Conservation (phyloP, 2,113 vertebrate species). For the Apodemus speciosus region DNA sequence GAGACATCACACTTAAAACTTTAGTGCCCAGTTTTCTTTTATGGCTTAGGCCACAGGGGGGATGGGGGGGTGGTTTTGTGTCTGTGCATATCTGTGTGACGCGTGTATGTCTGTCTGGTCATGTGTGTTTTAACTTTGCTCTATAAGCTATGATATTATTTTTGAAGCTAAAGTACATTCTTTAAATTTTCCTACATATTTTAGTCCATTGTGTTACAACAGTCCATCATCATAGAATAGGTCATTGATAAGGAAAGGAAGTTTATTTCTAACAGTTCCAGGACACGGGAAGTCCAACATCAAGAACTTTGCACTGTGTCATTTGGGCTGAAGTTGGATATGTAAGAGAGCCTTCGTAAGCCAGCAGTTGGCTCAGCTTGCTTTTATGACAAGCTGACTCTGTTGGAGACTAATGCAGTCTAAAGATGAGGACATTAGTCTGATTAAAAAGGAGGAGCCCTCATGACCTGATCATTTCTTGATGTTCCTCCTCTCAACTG, state of each 20-base stretch:
- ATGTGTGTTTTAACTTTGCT: not conserved
- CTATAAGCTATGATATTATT: not conserved
- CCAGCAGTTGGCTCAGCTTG: not conserved
- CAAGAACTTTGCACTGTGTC: not conserved
- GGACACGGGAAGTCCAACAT: not conserved
- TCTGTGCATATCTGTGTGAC: not conserved
- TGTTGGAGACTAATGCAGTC: not conserved
- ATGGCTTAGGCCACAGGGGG: not conserved
- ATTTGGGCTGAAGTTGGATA: not conserved
- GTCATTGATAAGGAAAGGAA: not conserved
- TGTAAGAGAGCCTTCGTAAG: not conserved
- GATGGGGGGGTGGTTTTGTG: not conserved
- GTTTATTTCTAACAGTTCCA: not conserved
- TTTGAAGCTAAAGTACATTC: not conserved
- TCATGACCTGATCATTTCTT: not conserved
- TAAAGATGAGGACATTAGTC: not conserved
- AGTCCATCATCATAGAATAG: not conserved
- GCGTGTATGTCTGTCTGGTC: not conserved
- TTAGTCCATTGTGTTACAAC: not conserved
- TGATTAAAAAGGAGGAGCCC: not conserved
- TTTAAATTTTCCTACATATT: not conserved
- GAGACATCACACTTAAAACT: not conserved
- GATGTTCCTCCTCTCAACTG: not conserved
- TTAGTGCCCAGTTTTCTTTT: not conserved
- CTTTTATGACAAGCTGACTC: not conserved